Conservation (phyloP, 2,888 invertebrate species). For the Sialis lutaria region DNA sequence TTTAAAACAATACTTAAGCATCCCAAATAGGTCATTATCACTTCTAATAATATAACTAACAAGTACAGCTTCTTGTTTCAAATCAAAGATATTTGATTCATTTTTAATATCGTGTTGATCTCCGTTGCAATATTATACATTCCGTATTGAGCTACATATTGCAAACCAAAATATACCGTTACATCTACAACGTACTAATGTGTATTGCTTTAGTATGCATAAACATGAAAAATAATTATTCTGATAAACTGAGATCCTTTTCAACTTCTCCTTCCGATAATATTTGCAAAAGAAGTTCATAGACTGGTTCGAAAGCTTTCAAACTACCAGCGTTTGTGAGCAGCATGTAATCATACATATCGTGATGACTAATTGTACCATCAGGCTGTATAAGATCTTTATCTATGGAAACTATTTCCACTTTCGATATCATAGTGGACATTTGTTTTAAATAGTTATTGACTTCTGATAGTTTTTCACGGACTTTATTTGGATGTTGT, state of each 20-base stretch:
- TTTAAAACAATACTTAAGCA: too few species aligned
- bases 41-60: too few species aligned
- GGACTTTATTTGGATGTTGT: constrained; percentile 62
- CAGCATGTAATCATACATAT: constrained; percentile 84
- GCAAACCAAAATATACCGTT: too few species aligned
- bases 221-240: constrained; percentile 23
- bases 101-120: too few species aligned
- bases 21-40: too few species aligned
- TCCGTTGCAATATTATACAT: too few species aligned
- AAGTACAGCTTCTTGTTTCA: too few species aligned
- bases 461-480: constrained; percentile 59
- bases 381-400: constrained; percentile 61
- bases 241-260: constrained; percentile 55
- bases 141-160: too few species aligned
- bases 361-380: constrained; percentile 71
- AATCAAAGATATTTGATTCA: too few species aligned
- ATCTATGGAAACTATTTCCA: constrained; percentile 64
- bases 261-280: constrained; percentile 58
- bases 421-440: constrained; percentile 40
- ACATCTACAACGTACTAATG: too few species aligned
- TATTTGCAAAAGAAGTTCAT: constrained; percentile 62
- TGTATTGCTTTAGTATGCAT: too few species aligned
- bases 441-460: constrained; percentile 54
- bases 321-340: constrained; percentile 72
- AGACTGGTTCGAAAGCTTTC: constrained; percentile 73